Conservation (phyloP, 2,797 vertebrate genomes). For the Cryptoblepharus egeriae region DNA sequence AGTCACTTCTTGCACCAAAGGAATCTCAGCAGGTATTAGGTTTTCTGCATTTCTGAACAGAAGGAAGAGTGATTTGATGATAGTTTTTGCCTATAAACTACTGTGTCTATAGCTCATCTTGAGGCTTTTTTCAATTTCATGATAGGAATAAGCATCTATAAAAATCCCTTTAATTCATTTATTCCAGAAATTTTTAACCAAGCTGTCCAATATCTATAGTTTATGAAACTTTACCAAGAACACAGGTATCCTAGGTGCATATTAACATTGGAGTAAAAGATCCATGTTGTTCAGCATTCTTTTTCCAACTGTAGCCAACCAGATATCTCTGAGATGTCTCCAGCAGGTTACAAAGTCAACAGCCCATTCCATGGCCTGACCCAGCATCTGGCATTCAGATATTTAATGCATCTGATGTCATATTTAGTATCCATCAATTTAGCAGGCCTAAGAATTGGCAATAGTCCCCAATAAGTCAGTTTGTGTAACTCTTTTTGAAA, state of each 20-base stretch:
- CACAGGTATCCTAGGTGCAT: background rate
- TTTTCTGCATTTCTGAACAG: slow-evolving; percentile 82
- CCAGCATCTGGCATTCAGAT: background rate
- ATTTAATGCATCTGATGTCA: background rate
- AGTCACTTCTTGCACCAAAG: slow-evolving; percentile 96
- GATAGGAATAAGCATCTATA: background rate
- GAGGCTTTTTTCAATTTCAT: background rate
- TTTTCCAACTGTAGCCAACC: background rate
- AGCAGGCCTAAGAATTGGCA: background rate
- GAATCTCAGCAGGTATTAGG: slow-evolving; percentile 87
- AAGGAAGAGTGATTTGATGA: background rate
- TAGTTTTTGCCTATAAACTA: background rate
- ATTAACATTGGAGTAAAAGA: background rate
- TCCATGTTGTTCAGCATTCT: background rate
- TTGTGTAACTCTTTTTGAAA: background rate
- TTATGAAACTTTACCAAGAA: background rate
- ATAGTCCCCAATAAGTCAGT: background rate
- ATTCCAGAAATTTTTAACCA: background rate
- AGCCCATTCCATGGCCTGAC: background rate
- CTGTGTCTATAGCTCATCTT: background rate
- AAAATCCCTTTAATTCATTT: background rate
- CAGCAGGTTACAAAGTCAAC: background rate
- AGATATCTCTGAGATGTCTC: background rate
- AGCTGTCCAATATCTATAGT: background rate
- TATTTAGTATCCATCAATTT: too few species aligned